phyloP scores from a whole-genome alignment of 2,113 vertebrate genomes.

The Dipodomys merriami region DNA sequence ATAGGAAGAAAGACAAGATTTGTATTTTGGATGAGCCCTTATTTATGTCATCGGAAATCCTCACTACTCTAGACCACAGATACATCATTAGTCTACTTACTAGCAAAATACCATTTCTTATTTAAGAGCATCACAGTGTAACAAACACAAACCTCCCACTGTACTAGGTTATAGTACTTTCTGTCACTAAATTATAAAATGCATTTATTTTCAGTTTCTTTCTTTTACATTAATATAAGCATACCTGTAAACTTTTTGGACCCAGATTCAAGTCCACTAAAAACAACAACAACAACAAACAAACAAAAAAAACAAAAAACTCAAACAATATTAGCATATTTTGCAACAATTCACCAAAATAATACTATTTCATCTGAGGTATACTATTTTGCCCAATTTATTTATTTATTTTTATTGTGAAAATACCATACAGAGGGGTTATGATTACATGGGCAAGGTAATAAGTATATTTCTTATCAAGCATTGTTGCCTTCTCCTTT shows the following conservation, averaged over 20 bases:
- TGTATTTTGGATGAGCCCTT: neutral
- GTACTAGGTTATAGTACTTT: neutral
- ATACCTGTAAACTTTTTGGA: neutral
- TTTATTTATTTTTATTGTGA: too few species aligned
- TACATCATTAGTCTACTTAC: neutral
- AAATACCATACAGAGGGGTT: too few species aligned
- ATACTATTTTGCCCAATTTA: neutral
- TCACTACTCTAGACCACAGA: neutral
- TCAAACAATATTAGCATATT: neutral
- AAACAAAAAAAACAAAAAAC: neutral
- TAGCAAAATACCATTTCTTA: neutral
- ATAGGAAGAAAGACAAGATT: neutral
- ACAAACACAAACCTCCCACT: neutral
- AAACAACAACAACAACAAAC: neutral
- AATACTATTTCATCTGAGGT: neutral
- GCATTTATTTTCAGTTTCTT: neutral
- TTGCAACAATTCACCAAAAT: neutral
- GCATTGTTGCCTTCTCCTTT: too few species aligned
- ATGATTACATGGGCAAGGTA: too few species aligned
- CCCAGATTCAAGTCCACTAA: neutral
- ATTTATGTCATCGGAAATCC: neutral
- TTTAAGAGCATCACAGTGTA: neutral
- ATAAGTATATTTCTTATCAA: too few species aligned
- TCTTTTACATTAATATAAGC: conserved; percentile 22
- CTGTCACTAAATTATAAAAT: neutral